These are phyloP conservation scores for Uropsilus gracilis DNA, from an alignment of 2,113 vertebrate genomes.

Conservation along the genomic window DNA sequence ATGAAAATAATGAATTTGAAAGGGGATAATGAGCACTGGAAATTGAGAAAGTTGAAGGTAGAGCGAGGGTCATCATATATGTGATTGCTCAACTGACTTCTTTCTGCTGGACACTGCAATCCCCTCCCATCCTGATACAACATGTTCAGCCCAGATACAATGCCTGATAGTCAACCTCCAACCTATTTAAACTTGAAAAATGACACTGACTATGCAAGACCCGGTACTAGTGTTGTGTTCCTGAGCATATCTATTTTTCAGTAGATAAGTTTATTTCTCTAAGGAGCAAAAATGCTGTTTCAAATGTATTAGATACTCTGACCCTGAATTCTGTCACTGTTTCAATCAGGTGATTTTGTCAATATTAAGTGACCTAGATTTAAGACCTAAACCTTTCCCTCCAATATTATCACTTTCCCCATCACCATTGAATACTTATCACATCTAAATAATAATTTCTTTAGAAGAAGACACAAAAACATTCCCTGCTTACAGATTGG, in stretches of 20 bases:
- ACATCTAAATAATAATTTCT: not conserved
- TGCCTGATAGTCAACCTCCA: not conserved
- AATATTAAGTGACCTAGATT: not conserved
- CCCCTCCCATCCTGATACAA: not conserved
- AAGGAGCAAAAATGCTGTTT: not conserved
- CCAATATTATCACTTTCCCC: not conserved
- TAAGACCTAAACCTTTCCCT: not conserved
- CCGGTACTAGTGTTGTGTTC: not conserved
- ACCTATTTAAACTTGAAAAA: not conserved
- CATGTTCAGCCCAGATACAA: too few species aligned
- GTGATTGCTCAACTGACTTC: not conserved
- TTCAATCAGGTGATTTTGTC: not conserved
- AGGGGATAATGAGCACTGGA: not conserved
- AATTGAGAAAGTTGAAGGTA: not conserved
- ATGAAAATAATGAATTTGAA: not conserved
- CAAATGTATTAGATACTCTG: not conserved
- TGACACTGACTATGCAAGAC: not conserved
- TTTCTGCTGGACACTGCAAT: not conserved
- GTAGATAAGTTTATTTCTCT: not conserved
- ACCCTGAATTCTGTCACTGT: not conserved
- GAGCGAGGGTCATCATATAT: not conserved
- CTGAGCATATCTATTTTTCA: not conserved
- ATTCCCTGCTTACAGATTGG: too few species aligned
- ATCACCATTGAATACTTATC: not conserved
- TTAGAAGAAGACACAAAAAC: too few species aligned